Evolutionary conservation across 1,140 invertebrate genomes (phyloP), one percentile per base, ranked within the genome.

Genomic region (Dolichoris vasculosae): DNA sequence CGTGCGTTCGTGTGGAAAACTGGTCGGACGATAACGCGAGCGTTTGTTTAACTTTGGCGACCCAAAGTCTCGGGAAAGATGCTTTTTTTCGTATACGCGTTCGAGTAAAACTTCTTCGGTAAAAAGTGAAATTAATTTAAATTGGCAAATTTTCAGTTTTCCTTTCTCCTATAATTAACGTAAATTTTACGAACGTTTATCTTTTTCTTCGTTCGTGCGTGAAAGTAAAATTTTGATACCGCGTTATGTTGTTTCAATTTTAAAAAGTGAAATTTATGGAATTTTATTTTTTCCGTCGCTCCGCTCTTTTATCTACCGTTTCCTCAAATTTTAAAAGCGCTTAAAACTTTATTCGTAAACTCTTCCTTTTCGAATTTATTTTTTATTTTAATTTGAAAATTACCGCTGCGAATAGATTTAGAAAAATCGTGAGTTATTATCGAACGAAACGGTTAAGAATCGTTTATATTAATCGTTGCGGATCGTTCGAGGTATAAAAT

Each of bases 1-100:
- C 32, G 32, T 26, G 46, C 71, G 46, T 32, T 63, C 48, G 51
- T 26, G 67, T 69, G 80, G 46, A 73, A 82, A 73, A 82, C 48
- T 82, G 20, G 20, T 43, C 32, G 17, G 55, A 32, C 51, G 51
- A 79, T 79, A 75, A 75, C 30, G 35, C 75, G 51, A 63, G 55
- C 20, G 46, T 55, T 48, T 55, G 43, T 46, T 69, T 46, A 30
- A 69, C 43, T 46, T 48, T 32, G 79, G 17, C 64, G 63, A 69
- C 64, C 32, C 15, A 48, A 23, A 69, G 23, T 32, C 38, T 75
- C 43, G 3, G 8, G 30, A 48, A 23, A n/a, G 20, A 75, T 67
- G 64, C 32, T 35, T 67, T 67, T 67, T n/a, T 67, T 17, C 32
- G 35, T 67, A 67, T 32, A 32, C 30, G 26, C 30, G 30, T 15